These are phyloP conservation scores for Leptobrachium leishanense DNA, from an alignment of 2,113 vertebrate genomes.

Conservation along the genomic window DNA sequence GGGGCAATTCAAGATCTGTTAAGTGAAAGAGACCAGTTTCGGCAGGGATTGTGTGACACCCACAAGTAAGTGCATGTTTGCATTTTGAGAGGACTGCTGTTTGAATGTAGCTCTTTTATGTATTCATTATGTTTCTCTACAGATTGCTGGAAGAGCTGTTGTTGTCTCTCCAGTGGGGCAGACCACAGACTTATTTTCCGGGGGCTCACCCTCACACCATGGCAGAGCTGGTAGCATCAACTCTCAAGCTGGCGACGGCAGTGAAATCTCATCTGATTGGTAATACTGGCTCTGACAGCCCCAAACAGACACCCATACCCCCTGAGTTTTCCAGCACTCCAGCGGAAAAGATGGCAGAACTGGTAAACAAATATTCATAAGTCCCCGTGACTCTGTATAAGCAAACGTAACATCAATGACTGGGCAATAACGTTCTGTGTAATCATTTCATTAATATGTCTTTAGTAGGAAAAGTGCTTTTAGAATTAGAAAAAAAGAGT, in stretches of 20 bases:
- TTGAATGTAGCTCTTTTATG: background rate
- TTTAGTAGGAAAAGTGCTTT: too few relatives aligned
- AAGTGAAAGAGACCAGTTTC: slow-evolving; percentile 85
- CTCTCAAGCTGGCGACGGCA: slow-evolving; percentile 81
- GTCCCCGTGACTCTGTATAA: too few relatives aligned
- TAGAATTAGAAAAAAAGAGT: too few relatives aligned
- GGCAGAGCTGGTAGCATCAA: slow-evolving; percentile 81
- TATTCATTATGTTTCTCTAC: background rate
- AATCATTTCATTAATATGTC: too few relatives aligned
- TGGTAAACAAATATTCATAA: slow-evolving; percentile 64
- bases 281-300: slow-evolving; percentile 62
- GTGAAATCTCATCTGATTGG: slow-evolving; percentile 89
- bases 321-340: slow-evolving; percentile 84
- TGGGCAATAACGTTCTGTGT: too few relatives aligned
- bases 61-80: slow-evolving; percentile 74
- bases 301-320: slow-evolving; percentile 61
- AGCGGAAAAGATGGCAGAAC: slow-evolving; percentile 96
- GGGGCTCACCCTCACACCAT: slow-evolving; percentile 81
- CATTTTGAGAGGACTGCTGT: too few relatives aligned
- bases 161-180: slow-evolving; percentile 92
- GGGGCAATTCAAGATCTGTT: slow-evolving; percentile 91
- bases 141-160: slow-evolving; percentile 90
- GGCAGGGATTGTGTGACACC: slow-evolving; percentile 82
- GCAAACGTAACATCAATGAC: too few relatives aligned
- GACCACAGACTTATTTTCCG: slow-evolving; percentile 88